Evolutionary conservation across 2,113 vertebrate species (phyloP), one percentile per base, ranked within the genome.

Genomic region (Desmodus rotundus): DNA sequence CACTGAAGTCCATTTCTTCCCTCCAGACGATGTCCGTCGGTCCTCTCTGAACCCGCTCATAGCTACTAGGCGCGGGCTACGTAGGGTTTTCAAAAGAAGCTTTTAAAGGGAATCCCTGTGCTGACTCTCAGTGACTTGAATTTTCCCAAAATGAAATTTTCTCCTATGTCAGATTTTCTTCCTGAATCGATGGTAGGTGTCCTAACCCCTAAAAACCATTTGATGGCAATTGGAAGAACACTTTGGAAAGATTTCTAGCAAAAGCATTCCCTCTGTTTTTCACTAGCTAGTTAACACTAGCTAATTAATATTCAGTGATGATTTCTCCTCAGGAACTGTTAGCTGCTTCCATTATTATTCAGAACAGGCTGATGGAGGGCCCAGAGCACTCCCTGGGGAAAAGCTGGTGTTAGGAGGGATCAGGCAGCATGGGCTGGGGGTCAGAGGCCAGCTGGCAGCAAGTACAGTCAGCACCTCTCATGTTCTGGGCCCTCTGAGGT

Each of bases 271-370:
- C 26, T 91, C 54, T 47, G 47, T 52, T 89, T 93, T 87, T 58
- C 45, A n/a, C n/a, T n/a, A n/a, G n/a, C n/a, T n/a, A 54, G 68
- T 50, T 85, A 50, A 50, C 28, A 17, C 38, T 36, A n/a, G n/a
- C 67, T 95, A n/a, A 93, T 85, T 95, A 68, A 63, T 43, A 89
- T 83, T 88, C 76, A 73, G 80, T 87, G 86, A 74, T 16, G 50
- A 3, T 90, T 73, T 85, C 58, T 85, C 78, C 89, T 86, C n/a
- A 5, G 24, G 76, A 81, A 90, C 33, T 84, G 24, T 24, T 41
- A 68, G 78, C 89, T 82, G 3, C 78, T 65, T 17, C 63, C 36
- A 13, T 65, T 78, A 54, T 36, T 85, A 84, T 96, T 84, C 89
- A 58, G 77, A 67, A 24, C 22, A 65, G 15, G 56, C 45, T 41